Conservation (phyloP, 2,888 invertebrate species). For the Patella caerulea region DNA sequence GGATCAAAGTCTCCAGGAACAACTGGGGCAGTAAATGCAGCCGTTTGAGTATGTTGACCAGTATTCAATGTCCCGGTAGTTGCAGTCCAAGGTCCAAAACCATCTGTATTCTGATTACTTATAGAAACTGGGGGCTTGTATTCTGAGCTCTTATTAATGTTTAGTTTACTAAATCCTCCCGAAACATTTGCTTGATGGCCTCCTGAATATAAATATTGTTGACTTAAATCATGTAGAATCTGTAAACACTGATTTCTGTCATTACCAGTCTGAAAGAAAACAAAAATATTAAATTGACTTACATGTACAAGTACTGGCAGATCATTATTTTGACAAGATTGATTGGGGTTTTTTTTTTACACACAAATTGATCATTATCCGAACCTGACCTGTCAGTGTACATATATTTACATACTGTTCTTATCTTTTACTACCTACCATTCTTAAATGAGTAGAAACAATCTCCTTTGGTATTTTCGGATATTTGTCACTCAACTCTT, state of each 20-base stretch:
- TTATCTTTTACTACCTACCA: constrained; percentile 38
- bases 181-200: too few relatives aligned
- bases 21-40: constrained; percentile 36
- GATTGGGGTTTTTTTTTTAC: too few relatives aligned
- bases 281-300: constrained; percentile 11
- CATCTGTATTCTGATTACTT: constrained; percentile 15
- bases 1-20: constrained; percentile 42
- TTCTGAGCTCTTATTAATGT: too few relatives aligned
- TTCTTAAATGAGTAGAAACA: constrained; percentile 42
- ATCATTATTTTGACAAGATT: background rate
- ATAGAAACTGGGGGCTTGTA: background rate
- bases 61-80: background rate
- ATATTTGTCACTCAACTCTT: constrained; percentile 47
- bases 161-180: too few relatives aligned
- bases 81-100: constrained; percentile 15
- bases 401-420: too few relatives aligned
- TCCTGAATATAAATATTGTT: constrained; percentile 43
- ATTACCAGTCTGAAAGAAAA: constrained; percentile 57
- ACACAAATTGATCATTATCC: too few relatives aligned
- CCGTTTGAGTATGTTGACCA: background rate
- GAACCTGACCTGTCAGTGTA: too few relatives aligned
- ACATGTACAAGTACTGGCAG: background rate
- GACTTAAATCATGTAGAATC: constrained; percentile 53
- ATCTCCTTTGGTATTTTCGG: constrained; percentile 54
- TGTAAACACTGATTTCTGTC: constrained; percentile 59